phyloP scores from a whole-genome alignment of 1,140 invertebrate genomes.

The Philaenus spumarius region DNA sequence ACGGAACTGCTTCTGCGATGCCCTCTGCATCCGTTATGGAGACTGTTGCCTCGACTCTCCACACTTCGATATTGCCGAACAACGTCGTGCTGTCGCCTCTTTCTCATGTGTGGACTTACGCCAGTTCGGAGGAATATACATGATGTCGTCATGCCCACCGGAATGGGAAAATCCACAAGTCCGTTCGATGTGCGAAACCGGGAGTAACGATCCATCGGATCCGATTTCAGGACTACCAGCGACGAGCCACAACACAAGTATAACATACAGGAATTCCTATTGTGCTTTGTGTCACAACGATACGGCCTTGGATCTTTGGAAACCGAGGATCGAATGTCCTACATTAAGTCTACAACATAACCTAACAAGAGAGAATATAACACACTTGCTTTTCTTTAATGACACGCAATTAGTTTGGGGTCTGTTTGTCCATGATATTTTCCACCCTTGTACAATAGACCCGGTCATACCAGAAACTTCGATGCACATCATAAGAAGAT shows the following conservation, averaged over 20 bases:
- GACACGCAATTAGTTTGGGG: constrained; percentile 21
- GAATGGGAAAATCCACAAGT: constrained; percentile 36
- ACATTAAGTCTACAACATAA: constrained; percentile 24
- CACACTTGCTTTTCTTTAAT: constrained; percentile 10
- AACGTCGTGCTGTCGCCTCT: constrained; percentile 25
- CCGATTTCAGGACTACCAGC: constrained; percentile 42
- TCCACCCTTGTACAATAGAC: constrained; percentile 27
- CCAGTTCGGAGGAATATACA: constrained; percentile 43
- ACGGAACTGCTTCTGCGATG: constrained; percentile 47
- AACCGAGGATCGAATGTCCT: constrained; percentile 40
- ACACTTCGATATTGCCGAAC: constrained; percentile 32
- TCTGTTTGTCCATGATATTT: constrained; percentile 14
- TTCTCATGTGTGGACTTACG: constrained; percentile 40
- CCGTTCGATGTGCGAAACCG: constrained; percentile 23
- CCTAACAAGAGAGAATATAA: constrained; percentile 20
- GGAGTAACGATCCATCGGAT: constrained; percentile 34
- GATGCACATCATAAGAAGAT: constrained; percentile 25
- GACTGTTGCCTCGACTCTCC: constrained; percentile 47
- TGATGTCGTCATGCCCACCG: constrained; percentile 40
- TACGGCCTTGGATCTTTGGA: constrained; percentile 37
- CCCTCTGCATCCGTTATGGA: constrained; percentile 41
- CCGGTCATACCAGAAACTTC: constrained; percentile 30
- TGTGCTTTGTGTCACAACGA: constrained; percentile 50
- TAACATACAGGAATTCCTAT: constrained; percentile 49
- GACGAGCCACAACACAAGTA: constrained; percentile 38